Base-by-base conservation (phyloP, 2,888 invertebrate species). In the Scrobipalpa costella region DNA sequence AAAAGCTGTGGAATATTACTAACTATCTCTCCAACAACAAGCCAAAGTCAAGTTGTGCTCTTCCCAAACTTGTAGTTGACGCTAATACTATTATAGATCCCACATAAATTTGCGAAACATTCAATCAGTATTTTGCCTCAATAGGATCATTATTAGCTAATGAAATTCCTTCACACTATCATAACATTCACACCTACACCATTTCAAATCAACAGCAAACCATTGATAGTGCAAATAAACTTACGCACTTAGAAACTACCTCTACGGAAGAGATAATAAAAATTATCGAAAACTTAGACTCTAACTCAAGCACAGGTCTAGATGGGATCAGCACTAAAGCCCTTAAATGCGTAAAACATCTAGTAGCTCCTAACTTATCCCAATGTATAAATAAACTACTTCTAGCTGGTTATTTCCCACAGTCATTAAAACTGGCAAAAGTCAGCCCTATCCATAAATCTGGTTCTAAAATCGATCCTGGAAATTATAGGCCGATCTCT, bases 1-100 rank as follows among this genome's bases (percentile, higher is more conserved):
- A 65, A 33, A 64, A 64, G 47, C 58, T 36, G 40, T 64, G 64
- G 64, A 34, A 62, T 1, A 47, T 63, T 0, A 61, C 61, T 1
- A 64, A 61, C 21, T 1, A 11, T 17, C 47, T 64, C 7, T 27
- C n/a, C n/a, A n/a, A n/a, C n/a, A n/a, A n/a, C n/a, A n/a, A n/a
- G n/a, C n/a, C n/a, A n/a, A n/a, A n/a, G 34, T 5, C 27, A 0
- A 50, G 40, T 40, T 50, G 52, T 38, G 40, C 27, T 63, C 63
- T 57, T 7, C 57, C 65, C 11, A 65, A 65, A 9, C 63, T 65
- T 11, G 1, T 55, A 15, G 40, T 7, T 40, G 44, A 63, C 7
- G 19, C 49, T 2, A 49, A 6, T 27, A 44, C 34, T 7, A 44
- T 63, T 3, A 34, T 44, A 13, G 55, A 63, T 17, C 61, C 61